Evolutionary conservation across 2,888 invertebrate genomes (phyloP).

Genomic region (Horisme vitalbata): DNA sequence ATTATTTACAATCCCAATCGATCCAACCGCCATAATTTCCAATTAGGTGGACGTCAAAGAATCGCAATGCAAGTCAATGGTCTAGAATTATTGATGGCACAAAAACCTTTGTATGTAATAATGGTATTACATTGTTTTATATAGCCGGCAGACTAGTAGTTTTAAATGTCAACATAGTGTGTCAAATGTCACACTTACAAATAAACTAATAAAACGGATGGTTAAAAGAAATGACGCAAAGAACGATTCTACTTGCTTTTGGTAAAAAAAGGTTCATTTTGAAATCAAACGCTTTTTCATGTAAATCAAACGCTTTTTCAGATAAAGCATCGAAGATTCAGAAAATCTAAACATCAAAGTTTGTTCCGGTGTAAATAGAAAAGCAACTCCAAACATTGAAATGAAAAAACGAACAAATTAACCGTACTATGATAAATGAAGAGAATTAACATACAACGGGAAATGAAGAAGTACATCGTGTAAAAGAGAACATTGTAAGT

Average conservation of each 20-base stretch:
- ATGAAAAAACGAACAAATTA: slow-evolving; percentile 43
- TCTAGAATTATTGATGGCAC: slow-evolving; percentile 46
- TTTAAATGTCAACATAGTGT: no score
- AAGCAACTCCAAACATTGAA: slow-evolving; percentile 29
- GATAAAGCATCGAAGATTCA: neutral
- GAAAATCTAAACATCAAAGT: neutral
- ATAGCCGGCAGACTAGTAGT: slow-evolving; percentile 18
- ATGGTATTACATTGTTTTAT: slow-evolving; percentile 55
- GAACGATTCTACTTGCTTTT: no score
- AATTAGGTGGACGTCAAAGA: slow-evolving; percentile 60
- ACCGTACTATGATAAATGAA: slow-evolving; percentile 61
- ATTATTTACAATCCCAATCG: slow-evolving; percentile 64
- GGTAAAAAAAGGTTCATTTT: no score
- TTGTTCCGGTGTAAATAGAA: slow-evolving; percentile 30
- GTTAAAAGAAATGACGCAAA: no score
- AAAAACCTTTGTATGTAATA: slow-evolving; percentile 52
- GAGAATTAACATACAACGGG: slow-evolving; percentile 62
- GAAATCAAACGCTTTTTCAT: no score
- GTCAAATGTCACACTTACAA: no score
- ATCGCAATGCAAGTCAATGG: slow-evolving; percentile 44
- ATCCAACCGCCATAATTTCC: slow-evolving; percentile 65
- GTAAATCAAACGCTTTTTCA: neutral
- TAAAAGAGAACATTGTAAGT: slow-evolving; percentile 56
- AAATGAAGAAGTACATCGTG: slow-evolving; percentile 53
- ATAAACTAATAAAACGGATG: no score